Percentiles rank a stretch among this genome's conserved stretches.
Evolutionary conservation across 2,888 invertebrate species (phyloP).

Genomic region (Cheiracanthium punctorium): DNA sequence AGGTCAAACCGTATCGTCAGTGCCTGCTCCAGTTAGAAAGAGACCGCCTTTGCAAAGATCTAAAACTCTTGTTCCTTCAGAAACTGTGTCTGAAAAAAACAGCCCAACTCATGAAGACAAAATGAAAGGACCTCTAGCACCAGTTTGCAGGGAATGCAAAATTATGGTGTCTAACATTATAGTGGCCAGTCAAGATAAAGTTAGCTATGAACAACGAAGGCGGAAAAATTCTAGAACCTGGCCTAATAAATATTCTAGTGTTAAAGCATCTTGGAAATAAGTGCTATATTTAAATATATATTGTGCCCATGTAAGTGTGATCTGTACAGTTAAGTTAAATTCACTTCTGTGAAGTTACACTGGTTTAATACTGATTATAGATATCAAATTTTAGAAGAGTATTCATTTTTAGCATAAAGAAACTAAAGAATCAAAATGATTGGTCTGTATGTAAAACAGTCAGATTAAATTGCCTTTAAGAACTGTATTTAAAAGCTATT

Average conservation of each 20-base stretch:
- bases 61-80: conserved; percentile 42
- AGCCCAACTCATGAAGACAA: conserved; percentile 77
- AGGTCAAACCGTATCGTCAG: neutral
- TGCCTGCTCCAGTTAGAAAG: conserved; percentile 22
- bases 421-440: too few relatives aligned
- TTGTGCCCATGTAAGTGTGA: neutral
- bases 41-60: conserved; percentile 52
- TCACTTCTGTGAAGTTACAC: conserved; percentile 4
- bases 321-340: conserved; percentile 12
- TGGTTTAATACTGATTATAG: neutral
- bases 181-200: conserved; percentile 84
- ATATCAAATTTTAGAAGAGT: neutral
- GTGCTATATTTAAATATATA: neutral
- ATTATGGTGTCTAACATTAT: conserved; percentile 95
- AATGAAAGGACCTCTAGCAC: conserved; percentile 83
- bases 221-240: conserved; percentile 59
- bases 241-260: conserved; percentile 37
- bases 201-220: conserved; percentile 67
- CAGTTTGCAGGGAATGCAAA: conserved; percentile 95
- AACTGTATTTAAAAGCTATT: too few relatives aligned
- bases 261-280: conserved; percentile 15
- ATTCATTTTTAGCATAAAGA: neutral
- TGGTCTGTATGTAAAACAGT: too few relatives aligned
- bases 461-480: too few relatives aligned
- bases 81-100: conserved; percentile 24